Evolutionary conservation across 2,888 invertebrate species (phyloP).

Genomic region (Drosophila borealis): DNA sequence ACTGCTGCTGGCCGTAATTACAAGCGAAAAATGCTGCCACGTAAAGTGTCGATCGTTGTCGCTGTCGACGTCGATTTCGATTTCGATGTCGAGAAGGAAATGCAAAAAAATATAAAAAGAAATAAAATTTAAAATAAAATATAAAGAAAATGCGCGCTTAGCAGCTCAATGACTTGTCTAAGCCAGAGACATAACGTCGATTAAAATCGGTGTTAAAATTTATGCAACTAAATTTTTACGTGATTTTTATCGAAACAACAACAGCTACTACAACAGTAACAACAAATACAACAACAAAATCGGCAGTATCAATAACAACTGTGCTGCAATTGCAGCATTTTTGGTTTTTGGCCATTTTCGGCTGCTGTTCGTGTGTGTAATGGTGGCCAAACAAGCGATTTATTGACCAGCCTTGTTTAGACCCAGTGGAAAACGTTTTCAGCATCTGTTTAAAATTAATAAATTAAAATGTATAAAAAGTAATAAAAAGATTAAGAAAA

Average conservation of each 20-base stretch:
- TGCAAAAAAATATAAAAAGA: constrained; percentile 3
- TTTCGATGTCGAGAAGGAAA: constrained; percentile 24
- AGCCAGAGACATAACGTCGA: constrained; percentile 67
- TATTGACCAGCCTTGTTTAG: constrained; percentile 48
- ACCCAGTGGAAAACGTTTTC: constrained; percentile 48
- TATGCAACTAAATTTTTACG: constrained; percentile 77
- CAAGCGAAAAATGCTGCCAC: constrained; percentile 45
- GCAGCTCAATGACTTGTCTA: constrained; percentile 69
- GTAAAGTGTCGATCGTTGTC: constrained; percentile 68
- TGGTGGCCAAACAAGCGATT: constrained; percentile 74
- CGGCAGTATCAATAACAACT: constrained; percentile 17
- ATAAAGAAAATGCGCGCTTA: constrained; percentile 2
- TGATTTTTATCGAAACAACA: constrained; percentile 68
- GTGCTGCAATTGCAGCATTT: constrained; percentile 45
- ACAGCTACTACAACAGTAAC: constrained; percentile 27
- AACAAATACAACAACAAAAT: constrained; percentile 28
- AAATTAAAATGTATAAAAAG: background rate
- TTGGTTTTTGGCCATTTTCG: constrained; percentile 48
- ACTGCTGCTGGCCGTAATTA: constrained; percentile 76
- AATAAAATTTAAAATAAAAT: background rate
- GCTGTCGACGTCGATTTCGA: constrained; percentile 32
- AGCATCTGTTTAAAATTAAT: too few relatives aligned
- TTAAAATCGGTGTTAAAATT: constrained; percentile 81
- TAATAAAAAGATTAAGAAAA: too few relatives aligned
- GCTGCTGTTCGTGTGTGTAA: constrained; percentile 51